Conservation (phyloP, 2,113 vertebrate genomes). For the Crotophaga sulcirostris region DNA sequence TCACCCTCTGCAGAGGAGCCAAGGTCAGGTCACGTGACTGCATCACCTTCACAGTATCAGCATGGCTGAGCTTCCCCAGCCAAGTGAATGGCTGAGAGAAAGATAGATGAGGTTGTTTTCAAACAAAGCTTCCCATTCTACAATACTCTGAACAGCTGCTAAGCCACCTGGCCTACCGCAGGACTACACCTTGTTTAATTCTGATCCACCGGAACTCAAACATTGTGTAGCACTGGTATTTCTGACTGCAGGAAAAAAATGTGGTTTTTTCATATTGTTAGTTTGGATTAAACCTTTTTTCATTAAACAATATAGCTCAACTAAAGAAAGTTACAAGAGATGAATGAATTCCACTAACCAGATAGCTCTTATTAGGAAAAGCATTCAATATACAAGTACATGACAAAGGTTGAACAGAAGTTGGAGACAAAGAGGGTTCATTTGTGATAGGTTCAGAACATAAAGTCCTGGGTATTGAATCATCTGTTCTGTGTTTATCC, state of each 20-base stretch:
- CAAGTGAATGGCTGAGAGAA: constrained; percentile 4
- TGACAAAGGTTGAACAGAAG: not conserved
- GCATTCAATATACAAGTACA: not conserved
- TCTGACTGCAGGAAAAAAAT: not conserved
- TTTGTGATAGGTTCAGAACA: not conserved
- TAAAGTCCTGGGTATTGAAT: not conserved
- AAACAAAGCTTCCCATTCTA: not conserved
- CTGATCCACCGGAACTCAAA: not conserved
- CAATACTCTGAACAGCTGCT: constrained; percentile 43
- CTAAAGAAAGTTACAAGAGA: not conserved
- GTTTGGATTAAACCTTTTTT: not conserved
- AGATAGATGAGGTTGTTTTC: constrained; percentile 42
- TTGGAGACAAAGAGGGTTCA: not conserved
- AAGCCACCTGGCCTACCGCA: constrained; percentile 34
- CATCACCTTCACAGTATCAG: constrained; percentile 11
- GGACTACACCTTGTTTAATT: constrained; percentile 11
- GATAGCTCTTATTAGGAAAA: not conserved
- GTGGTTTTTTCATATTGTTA: not conserved
- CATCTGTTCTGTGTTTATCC: not conserved
- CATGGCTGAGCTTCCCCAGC: not conserved
- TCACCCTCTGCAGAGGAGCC: not conserved
- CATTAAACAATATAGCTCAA: not conserved
- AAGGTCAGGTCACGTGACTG: constrained; percentile 18
- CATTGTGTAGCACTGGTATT: not conserved
- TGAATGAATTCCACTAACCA: not conserved